Base-by-base conservation (phyloP, 2,113 vertebrate genomes). In the Pipa parva region DNA sequence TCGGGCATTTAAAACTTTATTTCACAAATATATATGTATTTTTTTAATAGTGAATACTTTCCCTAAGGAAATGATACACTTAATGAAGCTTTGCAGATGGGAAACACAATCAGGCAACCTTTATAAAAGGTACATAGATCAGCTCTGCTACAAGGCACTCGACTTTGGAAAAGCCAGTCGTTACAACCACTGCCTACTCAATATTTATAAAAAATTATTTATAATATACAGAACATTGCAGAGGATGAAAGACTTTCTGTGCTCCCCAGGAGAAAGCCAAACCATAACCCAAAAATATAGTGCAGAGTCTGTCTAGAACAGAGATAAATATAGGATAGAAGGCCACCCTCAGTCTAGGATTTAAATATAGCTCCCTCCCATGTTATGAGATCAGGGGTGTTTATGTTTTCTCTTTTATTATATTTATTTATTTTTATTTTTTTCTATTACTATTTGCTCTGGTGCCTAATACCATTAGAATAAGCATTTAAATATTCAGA, bases 271-370 rank as follows among this genome's bases (percentile, higher is more conserved):
- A 27, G 1, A 7, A 42, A 26, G 48, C 57, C 65, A 69, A 69
- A 52, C 57, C 65, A 52, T 49, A 60, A 60, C 22, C 56, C 57
- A 60, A 60, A 69, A 69, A 69, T 69, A 69, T 52, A 28, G 24
- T 36, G 20, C 31, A 11, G 33, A 69, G 46, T 60, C 17, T 52
- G 65, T 52, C 65, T 69, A 60, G 57, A 28, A 60, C 65, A 60
- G 18, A 28, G 42, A 59, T 68, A 69, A 69, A 60, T 60, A 69
- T 52, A 69, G 65, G 65, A 29, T 46, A 60, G 46, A 52, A 54
- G 65, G 65, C 65, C 57, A 69, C 46, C 57, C 65, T 69, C 57
- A 51, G 65, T 52, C 65, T 69, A 46, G 39, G 26, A 52, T 28
- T 69, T 18, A 69, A 52, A 69, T 60, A 69, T 59, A 69, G 18